Base-by-base conservation (phyloP, 2,888 invertebrate genomes). In the Sussaba pulchella region DNA sequence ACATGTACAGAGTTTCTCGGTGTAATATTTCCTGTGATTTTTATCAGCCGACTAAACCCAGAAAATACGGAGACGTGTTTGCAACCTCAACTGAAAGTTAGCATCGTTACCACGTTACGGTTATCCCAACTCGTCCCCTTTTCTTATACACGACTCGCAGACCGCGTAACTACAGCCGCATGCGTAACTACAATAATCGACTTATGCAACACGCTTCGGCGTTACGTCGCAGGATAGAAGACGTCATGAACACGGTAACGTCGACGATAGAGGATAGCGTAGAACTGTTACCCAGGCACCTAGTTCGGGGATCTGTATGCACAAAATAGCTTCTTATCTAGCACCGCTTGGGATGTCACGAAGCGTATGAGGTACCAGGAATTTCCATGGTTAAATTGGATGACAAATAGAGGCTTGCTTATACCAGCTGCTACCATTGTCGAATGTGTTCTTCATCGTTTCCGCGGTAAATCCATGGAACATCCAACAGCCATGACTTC, bases 381-480 rank as follows among this genome's bases (percentile, higher is more conserved):
- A 90, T 88, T 90, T 87, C 86, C 87, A 87, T 89, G 87, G 87
- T 88, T 88, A 88, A 86, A 88, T 89, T 88, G 89, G 86, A 88
- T 86, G 86, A 81, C 83, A 88, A 89, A 89, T 89, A 87, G 85
- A 85, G 85, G 81, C 82, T 84, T 82, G 87, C 86, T 85, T 85
- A 85, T 85, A 85, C 83, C 83, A 77, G 84, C 83, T 84, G 82
- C 83, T 83, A 80, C 77, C 83, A 83, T 82, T 70, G 71, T 72
- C 75, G n/a, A 69, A 19, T 12, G 39, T 17, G 24, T 57, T 64
- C 24, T 14, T 9, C 26, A 45, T 61, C 17, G 24, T 57, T 52
- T 24, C 41, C 39, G 14, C 12, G 17, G 36, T 10, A 5, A 31
- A n/a, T n/a, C n/a, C n/a, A n/a, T n/a, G n/a, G n/a, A n/a, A n/a